A percentile compares a stretch with the other conserved stretches of the same genome.
Evolutionary conservation across 1,140 invertebrate species (phyloP).

Genomic region (Megathymus violae): DNA sequence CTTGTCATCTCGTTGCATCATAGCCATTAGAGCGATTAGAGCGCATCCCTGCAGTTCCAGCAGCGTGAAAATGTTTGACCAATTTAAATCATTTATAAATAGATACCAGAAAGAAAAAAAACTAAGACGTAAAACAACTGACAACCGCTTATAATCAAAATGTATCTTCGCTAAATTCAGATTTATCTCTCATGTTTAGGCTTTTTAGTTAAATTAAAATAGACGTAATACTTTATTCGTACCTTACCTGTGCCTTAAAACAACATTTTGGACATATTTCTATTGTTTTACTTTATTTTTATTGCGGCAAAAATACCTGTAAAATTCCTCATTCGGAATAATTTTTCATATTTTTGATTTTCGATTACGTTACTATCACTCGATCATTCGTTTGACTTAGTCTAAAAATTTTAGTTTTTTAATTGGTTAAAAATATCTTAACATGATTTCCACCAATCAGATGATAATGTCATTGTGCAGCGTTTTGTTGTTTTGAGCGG

Average conservation of each 20-base stretch:
- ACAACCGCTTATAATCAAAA: conserved; percentile 74
- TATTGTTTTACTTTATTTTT: conserved; percentile 45
- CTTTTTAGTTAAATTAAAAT: conserved; percentile 17
- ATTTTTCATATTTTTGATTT: conserved; percentile 63
- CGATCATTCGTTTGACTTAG: conserved; percentile 15
- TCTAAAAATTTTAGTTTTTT: conserved; percentile 15
- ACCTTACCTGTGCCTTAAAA: conserved; percentile 68
- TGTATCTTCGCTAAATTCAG: conserved; percentile 57
- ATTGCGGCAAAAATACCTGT: conserved; percentile 62
- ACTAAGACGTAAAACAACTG: conserved; percentile 80
- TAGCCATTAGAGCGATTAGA: conserved; percentile 54
- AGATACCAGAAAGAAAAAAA: conserved; percentile 50
- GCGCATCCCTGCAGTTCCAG: conserved; percentile 68
- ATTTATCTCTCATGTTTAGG: conserved; percentile 30
- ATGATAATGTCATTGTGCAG: conserved; percentile 1
- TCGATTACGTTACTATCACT: conserved; percentile 38
- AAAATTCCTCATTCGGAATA: conserved; percentile 62
- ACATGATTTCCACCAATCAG: conserved; percentile 37
- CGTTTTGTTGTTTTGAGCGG: too few relatives aligned
- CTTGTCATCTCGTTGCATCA: conserved; percentile 82
- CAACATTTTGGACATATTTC: conserved; percentile 58
- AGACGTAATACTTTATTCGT: background rate
- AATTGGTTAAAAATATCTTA: conserved; percentile 33
- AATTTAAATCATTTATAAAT: conserved; percentile 58
- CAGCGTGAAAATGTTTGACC: conserved; percentile 65